Evolutionary conservation across 37 sponge, comb jelly and placozoan species (phyloP).

Genomic region (Dysidea cf. avara): DNA sequence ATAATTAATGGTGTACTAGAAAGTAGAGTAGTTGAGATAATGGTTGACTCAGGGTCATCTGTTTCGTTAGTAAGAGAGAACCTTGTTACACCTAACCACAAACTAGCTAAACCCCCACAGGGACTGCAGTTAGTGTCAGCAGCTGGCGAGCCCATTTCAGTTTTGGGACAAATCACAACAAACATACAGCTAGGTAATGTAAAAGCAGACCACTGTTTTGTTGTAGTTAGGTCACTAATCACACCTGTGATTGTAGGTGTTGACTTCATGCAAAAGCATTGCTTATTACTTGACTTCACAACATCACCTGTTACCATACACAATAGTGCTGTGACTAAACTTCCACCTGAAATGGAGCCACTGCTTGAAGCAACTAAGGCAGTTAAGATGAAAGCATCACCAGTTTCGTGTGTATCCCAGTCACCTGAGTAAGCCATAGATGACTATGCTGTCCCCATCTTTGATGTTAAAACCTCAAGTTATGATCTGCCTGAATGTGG

Average conservation of each 20-base stretch:
- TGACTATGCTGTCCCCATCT: too few species aligned
- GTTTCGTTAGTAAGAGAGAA: conserved; percentile 1
- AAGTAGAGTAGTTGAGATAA: neutral
- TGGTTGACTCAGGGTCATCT: conserved; percentile 10
- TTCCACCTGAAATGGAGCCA: too few species aligned
- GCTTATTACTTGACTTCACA: conserved; percentile 19
- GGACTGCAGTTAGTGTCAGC: neutral
- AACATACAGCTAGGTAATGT: conserved; percentile 7
- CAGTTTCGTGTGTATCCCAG: too few species aligned
- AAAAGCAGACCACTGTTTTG: conserved; percentile 13
- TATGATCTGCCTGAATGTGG: too few species aligned
- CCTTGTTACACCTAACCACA: too few species aligned
- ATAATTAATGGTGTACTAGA: neutral
- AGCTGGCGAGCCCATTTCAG: conserved; percentile 14
- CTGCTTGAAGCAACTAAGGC: conserved; percentile 7
- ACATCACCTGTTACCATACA: conserved; percentile 22
- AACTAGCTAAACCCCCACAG: too few species aligned
- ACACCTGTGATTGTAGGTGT: conserved; percentile 18
- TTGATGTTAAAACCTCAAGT: too few species aligned
- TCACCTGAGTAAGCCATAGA: too few species aligned
- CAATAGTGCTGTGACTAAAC: too few species aligned
- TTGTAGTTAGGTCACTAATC: conserved; percentile 10
- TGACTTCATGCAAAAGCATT: conserved; percentile 12
- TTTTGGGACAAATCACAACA: conserved; percentile 1
- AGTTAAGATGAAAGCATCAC: too few species aligned